Evolutionary conservation across 2,888 invertebrate genomes (phyloP).

Genomic region (Calameuta idolon): DNA sequence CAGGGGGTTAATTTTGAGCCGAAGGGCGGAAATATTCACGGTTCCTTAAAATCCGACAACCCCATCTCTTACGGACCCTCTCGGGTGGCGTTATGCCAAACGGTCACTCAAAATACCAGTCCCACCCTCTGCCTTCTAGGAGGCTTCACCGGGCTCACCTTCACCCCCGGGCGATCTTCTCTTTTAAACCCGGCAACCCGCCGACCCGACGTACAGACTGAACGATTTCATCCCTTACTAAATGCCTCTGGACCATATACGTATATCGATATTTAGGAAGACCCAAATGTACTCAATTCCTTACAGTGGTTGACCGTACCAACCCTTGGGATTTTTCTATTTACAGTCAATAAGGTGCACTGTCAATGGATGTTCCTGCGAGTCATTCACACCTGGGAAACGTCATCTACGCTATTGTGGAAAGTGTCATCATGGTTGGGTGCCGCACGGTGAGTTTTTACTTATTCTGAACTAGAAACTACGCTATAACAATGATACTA

Average conservation of each 20-base stretch:
- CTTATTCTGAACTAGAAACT: not conserved
- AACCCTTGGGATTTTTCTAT: conserved; percentile 19
- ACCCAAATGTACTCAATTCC: not conserved
- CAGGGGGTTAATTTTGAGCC: conserved; percentile 60
- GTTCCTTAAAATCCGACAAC: conserved; percentile 63
- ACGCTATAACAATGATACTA: not conserved
- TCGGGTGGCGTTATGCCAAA: conserved; percentile 59
- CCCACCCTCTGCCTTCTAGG: conserved; percentile 34
- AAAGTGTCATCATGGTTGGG: conserved; percentile 80
- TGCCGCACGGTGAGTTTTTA: conserved; percentile 76
- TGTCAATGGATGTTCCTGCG: conserved; percentile 75
- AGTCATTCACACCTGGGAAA: conserved; percentile 78
- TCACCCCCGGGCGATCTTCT: conserved; percentile 39
- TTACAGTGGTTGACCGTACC: not conserved
- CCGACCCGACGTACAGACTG: not conserved
- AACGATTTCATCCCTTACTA: too few species aligned
- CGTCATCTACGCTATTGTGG: conserved; percentile 76
- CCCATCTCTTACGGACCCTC: conserved; percentile 52
- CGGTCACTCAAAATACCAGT: conserved; percentile 60
- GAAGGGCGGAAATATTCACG: conserved; percentile 62
- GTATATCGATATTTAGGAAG: not conserved
- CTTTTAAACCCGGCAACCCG: conserved; percentile 40
- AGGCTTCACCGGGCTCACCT: conserved; percentile 19
- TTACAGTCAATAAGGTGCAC: conserved; percentile 77
- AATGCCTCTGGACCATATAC: not conserved